phyloP scores from a whole-genome alignment of 2,113 vertebrate genomes.

The Ancistrus triradiatus region DNA sequence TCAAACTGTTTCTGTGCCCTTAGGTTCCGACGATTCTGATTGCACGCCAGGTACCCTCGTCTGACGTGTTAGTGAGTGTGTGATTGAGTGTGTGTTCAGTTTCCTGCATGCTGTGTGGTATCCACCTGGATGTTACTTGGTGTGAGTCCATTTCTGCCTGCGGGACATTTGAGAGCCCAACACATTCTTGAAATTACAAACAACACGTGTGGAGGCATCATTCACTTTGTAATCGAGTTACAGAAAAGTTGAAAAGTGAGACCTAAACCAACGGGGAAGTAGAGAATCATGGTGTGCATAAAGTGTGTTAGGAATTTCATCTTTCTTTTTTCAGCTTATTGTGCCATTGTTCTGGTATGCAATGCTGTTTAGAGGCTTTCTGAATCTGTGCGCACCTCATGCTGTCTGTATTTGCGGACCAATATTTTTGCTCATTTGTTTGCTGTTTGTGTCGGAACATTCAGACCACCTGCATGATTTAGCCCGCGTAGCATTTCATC shows the following conservation, averaged over 20 bases:
- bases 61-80: conserved; percentile 41
- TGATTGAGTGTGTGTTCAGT: conserved; percentile 35
- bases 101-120: conserved; percentile 48
- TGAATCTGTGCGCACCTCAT: conserved; percentile 39
- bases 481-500: conserved; percentile 55
- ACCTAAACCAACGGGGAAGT: not conserved
- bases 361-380: conserved; percentile 49
- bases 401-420: conserved; percentile 25
- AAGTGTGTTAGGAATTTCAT: conserved; percentile 25
- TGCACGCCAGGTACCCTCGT: conserved; percentile 92
- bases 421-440: conserved; percentile 23
- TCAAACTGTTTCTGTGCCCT: conserved; percentile 76
- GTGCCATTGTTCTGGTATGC: conserved; percentile 53
- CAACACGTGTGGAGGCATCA: conserved; percentile 11
- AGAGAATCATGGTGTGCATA: conserved; percentile 7
- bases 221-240: not conserved
- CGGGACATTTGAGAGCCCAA: conserved; percentile 22
- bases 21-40: conserved; percentile 98
- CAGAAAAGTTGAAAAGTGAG: conserved; percentile 1
- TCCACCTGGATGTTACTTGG: conserved; percentile 45
- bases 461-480: conserved; percentile 38
- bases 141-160: conserved; percentile 51
- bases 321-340: conserved; percentile 46
- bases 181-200: conserved; percentile 14
- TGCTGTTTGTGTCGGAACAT: conserved; percentile 1